Evolutionary conservation across 2,113 vertebrate species (phyloP).

Genomic region (Grantiella picta): DNA sequence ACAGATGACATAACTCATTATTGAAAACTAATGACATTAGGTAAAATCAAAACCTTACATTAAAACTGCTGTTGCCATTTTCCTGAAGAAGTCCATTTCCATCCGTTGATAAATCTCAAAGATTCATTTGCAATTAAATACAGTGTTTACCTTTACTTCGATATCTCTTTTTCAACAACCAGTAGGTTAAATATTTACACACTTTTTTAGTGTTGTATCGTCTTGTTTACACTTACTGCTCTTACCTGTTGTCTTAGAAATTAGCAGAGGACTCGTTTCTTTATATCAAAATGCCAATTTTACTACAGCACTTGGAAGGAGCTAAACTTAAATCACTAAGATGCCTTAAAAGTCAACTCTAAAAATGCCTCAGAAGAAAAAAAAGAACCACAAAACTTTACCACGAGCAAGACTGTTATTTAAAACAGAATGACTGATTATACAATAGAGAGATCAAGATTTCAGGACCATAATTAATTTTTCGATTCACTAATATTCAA

Average conservation of each 20-base stretch:
- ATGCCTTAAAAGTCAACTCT: neutral
- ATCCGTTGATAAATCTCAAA: neutral
- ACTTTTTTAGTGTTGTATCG: neutral
- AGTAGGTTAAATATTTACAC: neutral
- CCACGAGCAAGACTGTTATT: neutral
- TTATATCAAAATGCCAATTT: neutral
- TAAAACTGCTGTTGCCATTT: neutral
- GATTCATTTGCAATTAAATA: neutral
- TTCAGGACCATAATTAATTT: neutral
- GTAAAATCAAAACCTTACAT: neutral
- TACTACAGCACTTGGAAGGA: neutral
- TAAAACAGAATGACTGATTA: neutral
- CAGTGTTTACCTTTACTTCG: neutral
- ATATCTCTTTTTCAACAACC: neutral
- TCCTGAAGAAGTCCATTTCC: neutral
- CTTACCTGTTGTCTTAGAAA: neutral
- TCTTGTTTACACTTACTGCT: neutral
- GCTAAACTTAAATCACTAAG: neutral
- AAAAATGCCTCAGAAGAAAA: neutral
- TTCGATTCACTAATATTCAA: neutral
- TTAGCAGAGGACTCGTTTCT: neutral
- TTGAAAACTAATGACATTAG: neutral
- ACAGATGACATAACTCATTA: neutral
- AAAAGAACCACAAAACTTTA: neutral
- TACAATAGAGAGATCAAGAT: neutral